phyloP scores from a whole-genome alignment of 2,888 invertebrate genomes.

The Drosophila multiciliata region DNA sequence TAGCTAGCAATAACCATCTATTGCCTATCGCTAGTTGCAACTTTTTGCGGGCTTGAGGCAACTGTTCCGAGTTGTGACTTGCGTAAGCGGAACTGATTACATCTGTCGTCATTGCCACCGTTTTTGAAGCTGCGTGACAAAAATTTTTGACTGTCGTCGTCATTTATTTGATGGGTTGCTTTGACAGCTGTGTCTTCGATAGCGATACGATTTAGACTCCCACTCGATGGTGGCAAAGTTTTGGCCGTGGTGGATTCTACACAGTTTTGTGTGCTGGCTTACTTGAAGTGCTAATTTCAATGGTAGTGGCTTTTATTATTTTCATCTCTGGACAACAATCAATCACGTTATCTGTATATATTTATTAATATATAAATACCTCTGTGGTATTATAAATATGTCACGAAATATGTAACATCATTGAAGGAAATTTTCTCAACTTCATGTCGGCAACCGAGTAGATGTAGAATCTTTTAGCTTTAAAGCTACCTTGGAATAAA shows the following conservation, averaged over 20 bases:
- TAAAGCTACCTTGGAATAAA: background rate
- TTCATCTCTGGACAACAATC: conserved; percentile 56
- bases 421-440: background rate
- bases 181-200: conserved; percentile 69
- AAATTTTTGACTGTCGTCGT: conserved; percentile 64
- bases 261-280: conserved; percentile 22
- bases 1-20: conserved; percentile 37
- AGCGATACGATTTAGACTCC: conserved; percentile 34
- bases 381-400: conserved; percentile 23
- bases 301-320: conserved; percentile 34
- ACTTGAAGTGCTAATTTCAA: conserved; percentile 61
- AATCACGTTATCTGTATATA: conserved; percentile 58
- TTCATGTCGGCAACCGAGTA: background rate
- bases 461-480: background rate
- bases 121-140: conserved; percentile 72
- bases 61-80: conserved; percentile 56
- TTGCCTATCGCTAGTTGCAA: conserved; percentile 61
- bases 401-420: background rate
- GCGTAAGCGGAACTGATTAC: conserved; percentile 77
- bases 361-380: conserved; percentile 22
- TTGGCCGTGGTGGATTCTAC: conserved; percentile 11
- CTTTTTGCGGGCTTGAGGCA: conserved; percentile 30
- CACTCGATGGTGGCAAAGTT: conserved; percentile 29
- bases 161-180: conserved; percentile 70
- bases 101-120: conserved; percentile 44